A percentile compares a stretch with the other conserved stretches of the same genome.
Conservation (phyloP, 2,113 vertebrate species). For the Catharus fuscescens region DNA sequence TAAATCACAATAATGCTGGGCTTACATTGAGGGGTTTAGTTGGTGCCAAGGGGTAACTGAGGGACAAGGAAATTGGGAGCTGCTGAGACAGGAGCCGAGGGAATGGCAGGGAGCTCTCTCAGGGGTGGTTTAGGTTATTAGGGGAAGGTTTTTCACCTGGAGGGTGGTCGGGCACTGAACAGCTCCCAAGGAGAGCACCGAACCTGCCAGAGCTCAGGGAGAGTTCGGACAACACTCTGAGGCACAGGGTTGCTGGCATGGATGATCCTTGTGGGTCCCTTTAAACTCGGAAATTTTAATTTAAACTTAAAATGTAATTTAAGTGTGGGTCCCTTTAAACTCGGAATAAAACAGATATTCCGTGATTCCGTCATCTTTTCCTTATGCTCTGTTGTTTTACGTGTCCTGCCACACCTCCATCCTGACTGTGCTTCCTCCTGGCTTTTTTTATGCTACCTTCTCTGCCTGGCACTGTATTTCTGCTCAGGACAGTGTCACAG, state of each 20-base stretch:
- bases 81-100: not conserved
- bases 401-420: fast-evolving
- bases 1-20: fast-evolving
- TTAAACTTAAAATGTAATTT: no score
- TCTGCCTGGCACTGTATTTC: not conserved
- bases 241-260: not conserved
- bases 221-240: fast-evolving
- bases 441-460: not conserved
- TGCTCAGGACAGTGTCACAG: not conserved
- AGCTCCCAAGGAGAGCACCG: not conserved
- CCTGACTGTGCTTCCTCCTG: not conserved
- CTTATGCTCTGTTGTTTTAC: not conserved
- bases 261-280: not conserved
- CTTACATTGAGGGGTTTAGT: not conserved
- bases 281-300: not conserved
- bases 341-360: not conserved
- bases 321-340: no score
- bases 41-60: not conserved
- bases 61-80: not conserved
- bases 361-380: not conserved
- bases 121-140: not conserved
- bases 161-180: not conserved
- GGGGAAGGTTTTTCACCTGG: not conserved
- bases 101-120: not conserved
- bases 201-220: not conserved